phyloP scores from a whole-genome alignment of 2,888 invertebrate genomes.

The Palloptera scutellata region DNA sequence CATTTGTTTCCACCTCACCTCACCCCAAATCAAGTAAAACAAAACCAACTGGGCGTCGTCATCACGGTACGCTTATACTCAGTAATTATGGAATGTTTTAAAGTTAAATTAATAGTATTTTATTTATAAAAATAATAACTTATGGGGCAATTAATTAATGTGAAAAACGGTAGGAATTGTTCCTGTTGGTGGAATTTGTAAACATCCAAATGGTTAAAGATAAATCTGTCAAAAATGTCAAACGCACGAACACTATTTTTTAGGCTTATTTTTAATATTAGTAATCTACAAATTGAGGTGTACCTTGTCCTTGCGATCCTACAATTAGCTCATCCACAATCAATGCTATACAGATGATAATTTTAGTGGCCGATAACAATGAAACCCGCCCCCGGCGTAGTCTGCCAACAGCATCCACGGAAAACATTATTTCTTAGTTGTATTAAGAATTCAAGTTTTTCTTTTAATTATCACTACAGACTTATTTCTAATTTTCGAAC shows the following conservation, averaged over 20 bases:
- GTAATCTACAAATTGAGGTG: not conserved
- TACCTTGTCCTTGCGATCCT: conserved; percentile 26
- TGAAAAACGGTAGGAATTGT: too few species aligned
- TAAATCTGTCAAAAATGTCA: too few species aligned
- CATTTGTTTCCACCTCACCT: not conserved
- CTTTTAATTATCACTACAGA: conserved; percentile 1
- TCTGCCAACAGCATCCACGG: not conserved
- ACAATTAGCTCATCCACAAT: conserved; percentile 11
- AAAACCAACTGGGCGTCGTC: conserved; percentile 27
- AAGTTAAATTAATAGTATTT: too few species aligned
- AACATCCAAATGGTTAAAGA: too few species aligned
- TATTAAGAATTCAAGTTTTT: too few species aligned
- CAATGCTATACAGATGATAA: conserved; percentile 23
- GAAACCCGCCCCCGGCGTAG: conserved; percentile 22
- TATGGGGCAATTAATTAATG: not conserved
- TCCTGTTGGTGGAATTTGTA: too few species aligned
- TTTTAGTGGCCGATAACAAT: conserved; percentile 21
- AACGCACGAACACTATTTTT: not conserved
- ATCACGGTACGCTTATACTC: not conserved
- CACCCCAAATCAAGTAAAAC: conserved; percentile 3
- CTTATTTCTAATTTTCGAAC: conserved; percentile 24
- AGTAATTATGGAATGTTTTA: too few species aligned
- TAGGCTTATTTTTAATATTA: not conserved
- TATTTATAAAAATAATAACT: not conserved
- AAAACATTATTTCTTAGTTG: not conserved